Evolutionary conservation across 2,888 invertebrate genomes (phyloP).

Genomic region (Lithophane semibrunnea): DNA sequence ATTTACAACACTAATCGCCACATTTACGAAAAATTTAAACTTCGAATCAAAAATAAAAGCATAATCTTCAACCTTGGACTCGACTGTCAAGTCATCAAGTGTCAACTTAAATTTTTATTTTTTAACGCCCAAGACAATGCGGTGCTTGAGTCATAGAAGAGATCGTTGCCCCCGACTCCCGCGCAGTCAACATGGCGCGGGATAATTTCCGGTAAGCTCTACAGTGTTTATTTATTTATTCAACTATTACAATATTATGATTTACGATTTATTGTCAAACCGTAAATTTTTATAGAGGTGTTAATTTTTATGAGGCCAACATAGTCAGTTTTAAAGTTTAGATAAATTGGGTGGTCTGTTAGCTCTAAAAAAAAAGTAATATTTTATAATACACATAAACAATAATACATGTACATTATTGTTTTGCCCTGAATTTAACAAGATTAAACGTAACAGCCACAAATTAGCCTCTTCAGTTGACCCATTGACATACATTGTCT

Average conservation of each 20-base stretch:
- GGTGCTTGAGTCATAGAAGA: constrained; percentile 79
- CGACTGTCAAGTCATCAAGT: constrained; percentile 36
- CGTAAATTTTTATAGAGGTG: constrained; percentile 48
- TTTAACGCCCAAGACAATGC: constrained; percentile 69
- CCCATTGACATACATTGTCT: constrained; percentile 44
- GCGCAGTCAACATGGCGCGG: constrained; percentile 75
- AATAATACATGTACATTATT: neutral
- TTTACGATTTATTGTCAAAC: constrained; percentile 52
- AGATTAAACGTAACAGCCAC: neutral
- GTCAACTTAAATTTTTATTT: constrained; percentile 51
- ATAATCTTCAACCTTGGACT: constrained; percentile 19
- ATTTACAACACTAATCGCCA: neutral
- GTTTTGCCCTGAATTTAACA: neutral
- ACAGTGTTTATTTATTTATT: constrained; percentile 65
- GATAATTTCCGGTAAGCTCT: constrained; percentile 73
- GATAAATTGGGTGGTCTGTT: constrained; percentile 33
- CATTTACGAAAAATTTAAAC: constrained; percentile 7
- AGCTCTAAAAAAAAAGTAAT: neutral
- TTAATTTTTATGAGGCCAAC: constrained; percentile 39
- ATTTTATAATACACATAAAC: neutral
- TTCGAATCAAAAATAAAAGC: constrained; percentile 16
- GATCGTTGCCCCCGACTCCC: constrained; percentile 85
- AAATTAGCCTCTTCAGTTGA: constrained; percentile 1
- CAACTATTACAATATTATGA: constrained; percentile 49
- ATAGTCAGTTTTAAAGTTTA: constrained; percentile 1